Conservation (phyloP, 2,888 invertebrate genomes). For the Xestia sexstrigata region DNA sequence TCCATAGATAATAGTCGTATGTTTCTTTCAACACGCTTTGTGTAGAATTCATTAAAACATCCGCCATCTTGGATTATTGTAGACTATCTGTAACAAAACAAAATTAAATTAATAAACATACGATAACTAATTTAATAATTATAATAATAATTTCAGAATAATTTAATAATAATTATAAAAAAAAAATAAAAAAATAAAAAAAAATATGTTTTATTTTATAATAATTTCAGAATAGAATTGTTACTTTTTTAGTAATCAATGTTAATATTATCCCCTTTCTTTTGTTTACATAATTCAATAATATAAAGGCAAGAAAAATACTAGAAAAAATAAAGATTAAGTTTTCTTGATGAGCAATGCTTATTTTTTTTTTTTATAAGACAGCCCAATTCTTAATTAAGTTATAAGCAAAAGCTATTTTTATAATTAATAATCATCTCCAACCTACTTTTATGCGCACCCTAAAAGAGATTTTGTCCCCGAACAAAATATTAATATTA, state of each 20-base stretch:
- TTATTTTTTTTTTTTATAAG: background rate
- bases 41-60: constrained; percentile 88
- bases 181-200: no score
- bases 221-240: no score
- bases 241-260: background rate
- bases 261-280: background rate
- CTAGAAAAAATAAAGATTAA: background rate
- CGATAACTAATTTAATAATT: no score
- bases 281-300: background rate
- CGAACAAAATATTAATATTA: background rate
- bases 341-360: background rate
- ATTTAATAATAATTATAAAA: no score
- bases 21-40: constrained; percentile 88
- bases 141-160: no score
- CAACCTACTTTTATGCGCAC: constrained; percentile 5
- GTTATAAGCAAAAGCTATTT: background rate
- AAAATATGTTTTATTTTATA: no score
- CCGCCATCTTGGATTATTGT: constrained; percentile 77
- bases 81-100: constrained; percentile 77
- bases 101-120: constrained; percentile 8
- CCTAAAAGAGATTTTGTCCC: constrained; percentile 9
- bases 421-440: constrained; percentile 4
- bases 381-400: background rate
- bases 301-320: background rate
- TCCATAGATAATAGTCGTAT: constrained; percentile 94